Base-by-base conservation (phyloP, 2,797 vertebrate genomes). In the Philypnodon macrostomus region DNA sequence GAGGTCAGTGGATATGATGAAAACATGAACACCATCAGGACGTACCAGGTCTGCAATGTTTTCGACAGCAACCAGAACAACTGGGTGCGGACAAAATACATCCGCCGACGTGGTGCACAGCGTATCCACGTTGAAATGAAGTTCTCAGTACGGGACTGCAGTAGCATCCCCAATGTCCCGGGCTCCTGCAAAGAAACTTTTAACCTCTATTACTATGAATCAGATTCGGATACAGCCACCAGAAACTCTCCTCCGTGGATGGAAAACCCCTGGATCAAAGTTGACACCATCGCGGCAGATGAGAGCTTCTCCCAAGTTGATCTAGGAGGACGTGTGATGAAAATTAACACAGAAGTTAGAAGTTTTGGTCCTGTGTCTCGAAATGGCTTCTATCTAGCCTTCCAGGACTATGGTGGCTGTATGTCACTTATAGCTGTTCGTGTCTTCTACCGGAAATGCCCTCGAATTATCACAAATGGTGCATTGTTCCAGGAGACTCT, bases 101-200 rank as follows among this genome's bases (percentile, higher is more conserved):
- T 99, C 88, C 85, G 92, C 3, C 88, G 97, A 16, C 86, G 94
- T 0, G 97, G 97, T 0, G 97, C 96, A 0, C 96, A 98, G 58
- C 90, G 97, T 52, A 94, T 99, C 84, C 96, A 99, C 0, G 97
- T 99, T 84, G 97, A 99, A 85, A 99, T 99, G 95, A 99, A 99
- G 67, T 99, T 99, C 65, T 98, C 97, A 0, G 97, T 99, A 34
- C 87, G 97, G 19, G 97, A 99, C 89, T 99, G 97, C 74, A 97
- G 96, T 76, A 98, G 95, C 88, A 98, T 99, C 67, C 97, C 97
- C 11, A 96, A 91, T 0, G 96, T 99, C 1, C 96, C 96, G 0
- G 97, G 96, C 58, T 99, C 96, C 69, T 99, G 96, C 67, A 99
- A 99, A 83, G 96, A 99, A 89, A 99, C 96, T 3, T 99, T 99